Evolutionary conservation across 2,797 vertebrate genomes (phyloP).

Genomic region (Anniella stebbinsi): DNA sequence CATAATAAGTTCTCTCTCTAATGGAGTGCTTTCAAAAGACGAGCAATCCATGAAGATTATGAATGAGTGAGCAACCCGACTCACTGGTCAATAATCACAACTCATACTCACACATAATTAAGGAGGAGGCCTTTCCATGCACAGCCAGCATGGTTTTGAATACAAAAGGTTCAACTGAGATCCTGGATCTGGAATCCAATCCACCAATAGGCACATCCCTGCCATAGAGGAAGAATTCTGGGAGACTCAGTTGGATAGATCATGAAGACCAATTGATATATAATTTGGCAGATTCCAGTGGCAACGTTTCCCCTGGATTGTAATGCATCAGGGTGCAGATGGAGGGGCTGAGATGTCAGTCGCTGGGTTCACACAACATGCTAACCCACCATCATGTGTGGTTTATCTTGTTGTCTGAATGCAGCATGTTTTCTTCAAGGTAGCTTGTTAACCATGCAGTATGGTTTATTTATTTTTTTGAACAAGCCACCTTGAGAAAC

Average conservation of each 20-base stretch:
- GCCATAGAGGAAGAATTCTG: background rate
- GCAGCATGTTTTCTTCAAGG: no score
- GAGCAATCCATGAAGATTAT: background rate
- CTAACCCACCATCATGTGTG: no score
- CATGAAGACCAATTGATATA: background rate
- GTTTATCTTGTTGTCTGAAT: no score
- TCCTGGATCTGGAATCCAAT: background rate
- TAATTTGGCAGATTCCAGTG: background rate
- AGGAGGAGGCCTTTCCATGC: background rate
- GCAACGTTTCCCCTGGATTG: background rate
- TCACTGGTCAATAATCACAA: background rate
- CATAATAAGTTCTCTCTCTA: background rate
- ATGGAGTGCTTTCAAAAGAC: background rate
- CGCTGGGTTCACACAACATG: no score
- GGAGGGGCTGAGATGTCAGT: background rate
- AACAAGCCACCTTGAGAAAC: no score
- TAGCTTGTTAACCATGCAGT: no score
- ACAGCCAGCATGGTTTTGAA: background rate
- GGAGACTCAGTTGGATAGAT: background rate
- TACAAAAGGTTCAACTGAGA: background rate
- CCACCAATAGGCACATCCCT: background rate
- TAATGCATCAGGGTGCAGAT: background rate
- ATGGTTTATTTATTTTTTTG: no score
- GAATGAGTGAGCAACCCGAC: background rate
- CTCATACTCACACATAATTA: background rate